phyloP scores from a whole-genome alignment of 2,797 vertebrate genomes.

The Staurois parvus region DNA sequence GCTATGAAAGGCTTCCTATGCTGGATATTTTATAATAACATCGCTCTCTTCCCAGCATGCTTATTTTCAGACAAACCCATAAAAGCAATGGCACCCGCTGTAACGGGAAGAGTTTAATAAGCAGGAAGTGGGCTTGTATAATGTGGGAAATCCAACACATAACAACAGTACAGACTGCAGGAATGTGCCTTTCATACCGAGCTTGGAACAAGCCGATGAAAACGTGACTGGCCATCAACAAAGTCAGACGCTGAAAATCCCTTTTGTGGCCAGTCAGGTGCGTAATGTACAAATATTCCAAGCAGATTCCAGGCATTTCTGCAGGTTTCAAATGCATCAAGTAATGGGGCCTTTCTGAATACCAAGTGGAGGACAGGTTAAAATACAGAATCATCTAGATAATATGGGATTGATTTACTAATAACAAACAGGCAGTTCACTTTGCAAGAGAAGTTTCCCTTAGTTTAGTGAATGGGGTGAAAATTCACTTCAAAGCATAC shows the following conservation, averaged over 20 bases:
- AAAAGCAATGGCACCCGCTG: neutral
- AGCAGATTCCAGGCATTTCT: constrained; percentile 49
- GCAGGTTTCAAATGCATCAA: constrained; percentile 21
- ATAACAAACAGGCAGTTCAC: too few relatives aligned
- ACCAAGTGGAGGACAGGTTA: neutral
- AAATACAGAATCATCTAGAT: too few relatives aligned
- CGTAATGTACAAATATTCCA: constrained; percentile 8
- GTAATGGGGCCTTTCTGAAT: neutral
- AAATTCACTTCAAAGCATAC: too few relatives aligned
- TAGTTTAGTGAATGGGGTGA: too few relatives aligned
- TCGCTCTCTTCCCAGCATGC: neutral
- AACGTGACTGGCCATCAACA: constrained; percentile 34
- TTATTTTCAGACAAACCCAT: neutral
- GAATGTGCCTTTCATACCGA: constrained; percentile 37
- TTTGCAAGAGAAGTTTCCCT: too few relatives aligned
- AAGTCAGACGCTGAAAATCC: constrained; percentile 32
- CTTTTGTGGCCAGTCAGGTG: constrained; percentile 51
- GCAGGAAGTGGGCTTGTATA: constrained; percentile 3
- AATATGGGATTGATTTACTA: too few relatives aligned
- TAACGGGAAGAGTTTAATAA: neutral
- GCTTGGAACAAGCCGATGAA: constrained; percentile 23
- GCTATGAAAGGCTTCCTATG: neutral
- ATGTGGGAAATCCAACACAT: neutral
- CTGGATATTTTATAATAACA: neutral
- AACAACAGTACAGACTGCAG: neutral